Percentiles rank a stretch among this genome's conserved stretches.
These are phyloP conservation scores for Xyrichtys novacula DNA, from an alignment of 2,797 vertebrate genomes.

Conservation along the genomic window DNA sequence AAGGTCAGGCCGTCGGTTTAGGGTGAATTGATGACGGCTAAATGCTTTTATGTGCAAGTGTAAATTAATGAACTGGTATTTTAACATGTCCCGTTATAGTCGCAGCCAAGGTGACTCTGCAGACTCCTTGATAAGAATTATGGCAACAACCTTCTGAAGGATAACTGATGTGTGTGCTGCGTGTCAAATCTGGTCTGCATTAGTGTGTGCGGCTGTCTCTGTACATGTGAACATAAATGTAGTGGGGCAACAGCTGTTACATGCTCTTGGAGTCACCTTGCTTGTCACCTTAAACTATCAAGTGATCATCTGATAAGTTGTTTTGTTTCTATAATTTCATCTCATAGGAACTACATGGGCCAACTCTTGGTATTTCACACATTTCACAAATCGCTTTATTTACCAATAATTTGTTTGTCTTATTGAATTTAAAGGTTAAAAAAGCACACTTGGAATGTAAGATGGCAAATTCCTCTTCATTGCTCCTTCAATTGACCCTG, in stretches of 20 bases:
- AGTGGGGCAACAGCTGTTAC: neutral
- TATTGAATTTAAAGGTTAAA: too few species aligned
- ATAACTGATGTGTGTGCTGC: conserved; percentile 57
- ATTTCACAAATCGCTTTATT: too few species aligned
- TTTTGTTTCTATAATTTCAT: too few species aligned
- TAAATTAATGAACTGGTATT: conserved; percentile 73
- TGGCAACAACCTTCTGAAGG: conserved; percentile 42
- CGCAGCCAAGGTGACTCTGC: conserved; percentile 78
- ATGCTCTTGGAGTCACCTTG: neutral
- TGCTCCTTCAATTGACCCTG: neutral
- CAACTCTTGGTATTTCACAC: too few species aligned
- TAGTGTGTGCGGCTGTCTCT: conserved; percentile 14
- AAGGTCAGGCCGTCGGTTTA: conserved; percentile 70
- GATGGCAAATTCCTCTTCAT: too few species aligned
- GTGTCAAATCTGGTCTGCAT: conserved; percentile 15
- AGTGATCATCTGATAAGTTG: too few species aligned
- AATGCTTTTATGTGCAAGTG: conserved; percentile 63
- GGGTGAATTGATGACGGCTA: conserved; percentile 65
- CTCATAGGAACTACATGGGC: too few species aligned
- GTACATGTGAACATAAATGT: neutral
- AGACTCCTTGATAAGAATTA: conserved; percentile 56
- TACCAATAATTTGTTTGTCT: too few species aligned
- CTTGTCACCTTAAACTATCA: neutral
- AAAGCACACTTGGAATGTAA: neutral
- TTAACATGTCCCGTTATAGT: conserved; percentile 63